Evolutionary conservation across 2,113 vertebrate species (phyloP).

Genomic region (Vidua macroura): DNA sequence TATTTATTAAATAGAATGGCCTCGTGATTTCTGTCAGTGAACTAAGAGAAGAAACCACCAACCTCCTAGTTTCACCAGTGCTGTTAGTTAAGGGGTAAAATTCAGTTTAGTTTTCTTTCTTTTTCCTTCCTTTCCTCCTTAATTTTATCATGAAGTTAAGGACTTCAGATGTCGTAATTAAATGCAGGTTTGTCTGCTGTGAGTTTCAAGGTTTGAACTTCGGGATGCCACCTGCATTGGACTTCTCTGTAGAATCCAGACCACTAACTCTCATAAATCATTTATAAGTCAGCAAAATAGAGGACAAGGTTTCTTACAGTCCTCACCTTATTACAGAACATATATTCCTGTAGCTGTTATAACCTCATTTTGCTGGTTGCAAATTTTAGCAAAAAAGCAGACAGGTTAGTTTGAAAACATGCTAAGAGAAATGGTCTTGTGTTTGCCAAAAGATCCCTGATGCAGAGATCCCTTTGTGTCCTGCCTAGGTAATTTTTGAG

Average conservation of each 20-base stretch:
- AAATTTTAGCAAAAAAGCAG: not conserved
- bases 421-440: not conserved
- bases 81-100: not conserved
- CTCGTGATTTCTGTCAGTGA: not conserved
- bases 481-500: slow-evolving; percentile 78
- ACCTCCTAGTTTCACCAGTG: not conserved
- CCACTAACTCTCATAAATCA: not conserved
- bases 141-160: not conserved
- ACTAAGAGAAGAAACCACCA: not conserved
- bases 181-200: not conserved
- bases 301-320: not conserved
- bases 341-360: not conserved
- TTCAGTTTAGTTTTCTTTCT: not conserved
- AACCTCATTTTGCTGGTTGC: not conserved
- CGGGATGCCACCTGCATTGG: not conserved
- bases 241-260: not conserved
- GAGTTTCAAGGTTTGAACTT: not conserved
- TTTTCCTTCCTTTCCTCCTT: not conserved
- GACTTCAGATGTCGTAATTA: not conserved
- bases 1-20: not conserved
- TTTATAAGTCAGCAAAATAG: not conserved
- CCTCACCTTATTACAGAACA: not conserved
- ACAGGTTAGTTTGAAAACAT: not conserved
- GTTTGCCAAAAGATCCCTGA: not conserved
- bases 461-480: not conserved